Percentiles rank a stretch among this genome's conserved stretches.
Evolutionary conservation across 2,888 invertebrate genomes (phyloP).

Genomic region (Apotomis betuletana): DNA sequence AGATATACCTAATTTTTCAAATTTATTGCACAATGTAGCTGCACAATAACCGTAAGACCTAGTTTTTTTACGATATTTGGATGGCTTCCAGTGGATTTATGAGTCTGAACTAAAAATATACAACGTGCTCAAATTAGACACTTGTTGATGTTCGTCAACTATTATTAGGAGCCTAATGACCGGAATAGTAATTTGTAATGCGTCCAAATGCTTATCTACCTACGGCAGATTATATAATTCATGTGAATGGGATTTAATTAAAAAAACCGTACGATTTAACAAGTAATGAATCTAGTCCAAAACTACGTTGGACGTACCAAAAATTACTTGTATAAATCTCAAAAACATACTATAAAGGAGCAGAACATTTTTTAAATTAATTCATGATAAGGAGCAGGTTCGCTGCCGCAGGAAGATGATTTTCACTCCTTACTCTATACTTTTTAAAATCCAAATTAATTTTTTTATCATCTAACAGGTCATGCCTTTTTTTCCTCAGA

Average conservation of each 20-base stretch:
- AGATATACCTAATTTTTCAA: background rate
- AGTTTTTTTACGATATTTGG: conserved; percentile 55
- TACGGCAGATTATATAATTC: conserved; percentile 6
- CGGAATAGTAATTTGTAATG: conserved; percentile 11
- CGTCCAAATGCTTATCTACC: conserved; percentile 7
- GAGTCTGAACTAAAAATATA: conserved; percentile 56
- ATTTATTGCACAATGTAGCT: conserved; percentile 13
- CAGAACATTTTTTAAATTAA: too few relatives aligned
- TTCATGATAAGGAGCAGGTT: too few relatives aligned
- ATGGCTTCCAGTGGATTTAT: conserved; percentile 70
- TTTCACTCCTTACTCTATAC: too few relatives aligned
- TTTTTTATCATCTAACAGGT: too few relatives aligned
- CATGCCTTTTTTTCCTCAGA: conserved; percentile 72
- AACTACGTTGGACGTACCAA: too few relatives aligned
- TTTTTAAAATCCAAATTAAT: too few relatives aligned
- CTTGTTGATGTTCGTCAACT: conserved; percentile 51
- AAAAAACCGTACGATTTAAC: background rate
- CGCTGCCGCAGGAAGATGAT: too few relatives aligned
- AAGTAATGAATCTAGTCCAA: too few relatives aligned
- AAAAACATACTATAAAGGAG: too few relatives aligned
- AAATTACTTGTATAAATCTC: too few relatives aligned
- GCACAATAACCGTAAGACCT: conserved; percentile 37
- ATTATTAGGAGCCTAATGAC: conserved; percentile 28
- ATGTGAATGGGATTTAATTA: background rate
- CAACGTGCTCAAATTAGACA: conserved; percentile 52